A percentile compares a stretch with the other conserved stretches of the same genome.
These are phyloP conservation scores for Telenomus remus DNA, from an alignment of 1,140 invertebrate genomes.

Conservation along the genomic window DNA sequence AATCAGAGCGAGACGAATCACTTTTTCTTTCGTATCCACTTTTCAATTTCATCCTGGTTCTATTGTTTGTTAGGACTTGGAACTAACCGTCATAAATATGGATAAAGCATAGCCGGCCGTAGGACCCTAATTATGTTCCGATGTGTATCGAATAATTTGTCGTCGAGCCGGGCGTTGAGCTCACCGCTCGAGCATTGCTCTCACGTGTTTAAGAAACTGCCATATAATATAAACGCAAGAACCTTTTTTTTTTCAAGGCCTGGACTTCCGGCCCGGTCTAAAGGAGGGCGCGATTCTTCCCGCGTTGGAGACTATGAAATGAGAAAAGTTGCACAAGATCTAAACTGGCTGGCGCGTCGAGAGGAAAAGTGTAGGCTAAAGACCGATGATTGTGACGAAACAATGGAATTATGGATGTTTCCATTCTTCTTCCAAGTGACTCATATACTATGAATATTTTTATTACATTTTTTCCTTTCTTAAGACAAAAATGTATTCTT, in stretches of 20 bases:
- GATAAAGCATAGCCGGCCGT: slow-evolving; percentile 8
- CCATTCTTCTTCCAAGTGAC: slow-evolving; percentile 52
- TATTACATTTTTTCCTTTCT: slow-evolving; percentile 46
- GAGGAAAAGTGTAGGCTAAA: slow-evolving; percentile 60
- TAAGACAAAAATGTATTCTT: slow-evolving; percentile 20
- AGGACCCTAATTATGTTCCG: slow-evolving; percentile 31
- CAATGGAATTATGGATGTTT: slow-evolving; percentile 57
- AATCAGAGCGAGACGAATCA: slow-evolving; percentile 40
- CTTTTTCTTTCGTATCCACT: slow-evolving; percentile 26
- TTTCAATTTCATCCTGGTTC: neutral
- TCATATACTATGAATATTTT: slow-evolving; percentile 48
- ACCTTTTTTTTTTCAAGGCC: slow-evolving; percentile 52
- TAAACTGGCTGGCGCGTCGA: slow-evolving; percentile 39
- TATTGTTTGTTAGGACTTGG: slow-evolving; percentile 12
- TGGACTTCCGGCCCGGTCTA: slow-evolving; percentile 48
- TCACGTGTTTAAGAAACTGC: slow-evolving; percentile 39
- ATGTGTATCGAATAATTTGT: slow-evolving; percentile 45
- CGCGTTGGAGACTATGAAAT: slow-evolving; percentile 52
- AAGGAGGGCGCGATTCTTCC: slow-evolving; percentile 55
- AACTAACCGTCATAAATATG: slow-evolving; percentile 25
- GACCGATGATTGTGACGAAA: slow-evolving; percentile 57
- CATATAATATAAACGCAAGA: slow-evolving; percentile 40
- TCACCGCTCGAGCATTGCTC: slow-evolving; percentile 31
- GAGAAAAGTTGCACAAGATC: slow-evolving; percentile 52
- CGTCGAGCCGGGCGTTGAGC: slow-evolving; percentile 32